Evolutionary conservation across 2,113 vertebrate species (phyloP), one percentile per base, ranked within the genome.

Genomic region (Terrapene triunguis): DNA sequence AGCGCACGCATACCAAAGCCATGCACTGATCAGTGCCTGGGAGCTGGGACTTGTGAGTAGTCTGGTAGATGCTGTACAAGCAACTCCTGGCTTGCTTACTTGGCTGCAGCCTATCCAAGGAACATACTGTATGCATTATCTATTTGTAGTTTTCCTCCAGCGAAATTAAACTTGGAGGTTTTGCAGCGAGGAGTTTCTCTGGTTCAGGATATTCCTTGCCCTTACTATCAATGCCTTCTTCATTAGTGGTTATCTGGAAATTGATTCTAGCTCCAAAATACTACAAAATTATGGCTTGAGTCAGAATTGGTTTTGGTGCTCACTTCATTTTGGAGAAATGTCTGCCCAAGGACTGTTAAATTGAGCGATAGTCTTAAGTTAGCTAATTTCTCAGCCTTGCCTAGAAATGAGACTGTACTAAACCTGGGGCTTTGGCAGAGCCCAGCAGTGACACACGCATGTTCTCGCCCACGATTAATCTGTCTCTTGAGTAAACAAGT

Each of bases 371-470:
- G 62, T 53, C 42, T 50, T 69, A 38, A 51, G 27, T 29, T 32
- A 53, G 32, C 32, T 93, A 29, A 90, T 55, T 4, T 84, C 79
- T 74, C 55, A 32, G 19, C 16, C 11, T 24, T 81, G 72, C 54
- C 2, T 25, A 59, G 50, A 82, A 38, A 80, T 47, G 57, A n/a
- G 22, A 84, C 6, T 10, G 5, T 88, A 24, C n/a, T 62, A 72
- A 87, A 17, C 16, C 22, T 25, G 11, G 85, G 1, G 5, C 0
- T 27, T 2, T 74, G 24, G 29, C 62, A 35, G 0, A 1, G 22
- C 8, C 38, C 25, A 87, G 25, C 22, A 9, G 10, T 86, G 44
- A 79, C 89, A 92, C 7, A 1, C 10, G 81, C 80, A 50, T 50
- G 27, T 72, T 29, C 89, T 92, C 10, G 27, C 27, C 10, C 1